These are phyloP conservation scores for Omphaloscelis lunosa DNA, from an alignment of 2,888 invertebrate genomes.

Conservation along the genomic window DNA sequence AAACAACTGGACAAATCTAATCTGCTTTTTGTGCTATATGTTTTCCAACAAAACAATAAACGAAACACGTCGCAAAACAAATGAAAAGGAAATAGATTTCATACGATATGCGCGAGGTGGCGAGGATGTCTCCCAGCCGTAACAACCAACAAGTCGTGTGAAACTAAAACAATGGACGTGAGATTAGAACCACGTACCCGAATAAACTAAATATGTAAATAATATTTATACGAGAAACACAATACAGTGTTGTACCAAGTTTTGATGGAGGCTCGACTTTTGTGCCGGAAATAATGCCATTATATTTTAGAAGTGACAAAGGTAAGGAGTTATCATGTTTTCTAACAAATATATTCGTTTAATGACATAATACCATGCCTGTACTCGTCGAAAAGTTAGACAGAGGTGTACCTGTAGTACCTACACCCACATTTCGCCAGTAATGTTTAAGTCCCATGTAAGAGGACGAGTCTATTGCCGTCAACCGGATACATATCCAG, in stretches of 20 bases:
- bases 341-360: slow-evolving; percentile 18
- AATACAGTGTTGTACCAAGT: slow-evolving; percentile 50
- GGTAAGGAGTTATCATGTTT: slow-evolving; percentile 18
- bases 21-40: slow-evolving; percentile 14
- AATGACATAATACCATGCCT: neutral
- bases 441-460: neutral
- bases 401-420: no score
- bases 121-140: slow-evolving; percentile 70
- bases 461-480: neutral
- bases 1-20: slow-evolving; percentile 18
- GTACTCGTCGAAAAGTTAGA: neutral
- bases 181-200: slow-evolving; percentile 61
- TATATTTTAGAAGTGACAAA: slow-evolving; percentile 40
- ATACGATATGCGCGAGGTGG: slow-evolving; percentile 68
- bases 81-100: slow-evolving; percentile 75
- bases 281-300: slow-evolving; percentile 45
- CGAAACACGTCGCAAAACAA: slow-evolving; percentile 52
- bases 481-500: neutral
- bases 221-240: slow-evolving; percentile 60
- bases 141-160: slow-evolving; percentile 67
- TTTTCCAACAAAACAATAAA: slow-evolving; percentile 29
- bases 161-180: slow-evolving; percentile 70
- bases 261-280: slow-evolving; percentile 52
- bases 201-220: slow-evolving; percentile 64
- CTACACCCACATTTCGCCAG: neutral